Base-by-base conservation (phyloP, 2,888 invertebrate genomes). In the Malacosoma neustria region DNA sequence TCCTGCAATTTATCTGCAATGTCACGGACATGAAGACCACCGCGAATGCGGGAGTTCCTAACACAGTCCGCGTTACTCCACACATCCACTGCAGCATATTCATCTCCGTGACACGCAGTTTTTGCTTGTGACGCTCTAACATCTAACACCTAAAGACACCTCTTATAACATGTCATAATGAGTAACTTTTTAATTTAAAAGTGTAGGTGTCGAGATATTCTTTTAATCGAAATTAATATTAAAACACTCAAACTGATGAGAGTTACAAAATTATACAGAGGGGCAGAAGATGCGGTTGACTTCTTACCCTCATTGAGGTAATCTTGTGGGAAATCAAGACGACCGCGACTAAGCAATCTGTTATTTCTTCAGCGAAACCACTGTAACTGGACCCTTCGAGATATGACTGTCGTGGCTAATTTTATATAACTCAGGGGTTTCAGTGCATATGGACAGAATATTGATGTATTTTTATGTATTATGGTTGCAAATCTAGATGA, bases 241-340 rank as follows among this genome's bases (percentile, higher is more conserved):
- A 46, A 37, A 43, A 54, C 48, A 51, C 56, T 45, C 43, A 42
- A 38, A 51, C 57, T 60, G 50, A 55, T 60, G 53, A 45, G 54
- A 54, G 55, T 61, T 51, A 59, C 49, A 51, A 63, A 68, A 69
- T 69, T 66, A 67, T 58, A 61, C 64, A 53, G 54, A 51, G 51
- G 59, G 37, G 51, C 53, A 43, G 49, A 46, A 56, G 51, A 48
- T 49, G 62, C 54, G 57, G 67, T 71, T 72, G 66, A 68, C 72
- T 72, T 62, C 61, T 61, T 64, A 64, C 68, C 67, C 67, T 70
- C 69, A 67, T 70, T 65, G 68, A 60, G 63, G 68, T 68, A 72
- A 75, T 73, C 77, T 77, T 69, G 68, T 60, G 77, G 77, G 77
- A 77, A 77, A 76, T 77, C 76, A 76, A 67, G 64, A 56, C 58